Conservation (phyloP, 37 sponge, comb jelly and placozoan species). For the Amphimedon queenslandica region DNA sequence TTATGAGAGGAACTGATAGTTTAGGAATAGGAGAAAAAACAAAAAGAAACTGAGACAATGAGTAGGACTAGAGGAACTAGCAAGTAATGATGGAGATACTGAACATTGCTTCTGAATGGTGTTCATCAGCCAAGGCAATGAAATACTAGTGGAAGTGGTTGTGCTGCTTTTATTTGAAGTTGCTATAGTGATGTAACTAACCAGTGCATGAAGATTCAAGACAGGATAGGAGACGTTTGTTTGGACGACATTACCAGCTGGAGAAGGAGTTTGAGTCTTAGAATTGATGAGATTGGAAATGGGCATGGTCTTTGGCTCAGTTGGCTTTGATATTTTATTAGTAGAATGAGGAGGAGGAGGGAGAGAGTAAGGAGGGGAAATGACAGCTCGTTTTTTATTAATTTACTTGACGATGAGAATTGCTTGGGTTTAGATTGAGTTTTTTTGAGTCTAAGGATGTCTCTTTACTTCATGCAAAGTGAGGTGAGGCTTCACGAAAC, state of each 20-base stretch:
- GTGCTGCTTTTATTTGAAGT: not conserved
- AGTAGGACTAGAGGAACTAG: not conserved
- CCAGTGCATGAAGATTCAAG: not conserved
- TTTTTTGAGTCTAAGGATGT: not conserved
- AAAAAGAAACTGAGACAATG: too few relatives aligned
- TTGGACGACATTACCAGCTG: not conserved
- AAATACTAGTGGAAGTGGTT: not conserved
- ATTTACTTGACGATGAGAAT: not conserved
- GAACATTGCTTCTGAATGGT: not conserved
- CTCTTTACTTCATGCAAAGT: not conserved
- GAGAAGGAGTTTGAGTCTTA: too few relatives aligned
- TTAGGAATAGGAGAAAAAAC: too few relatives aligned
- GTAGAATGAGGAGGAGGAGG: not conserved
- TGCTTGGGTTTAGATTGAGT: not conserved
- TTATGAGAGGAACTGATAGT: too few relatives aligned
- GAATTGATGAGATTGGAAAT: not conserved
- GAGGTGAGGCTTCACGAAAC: not conserved
- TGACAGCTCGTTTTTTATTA: not conserved
- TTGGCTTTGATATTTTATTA: not conserved
- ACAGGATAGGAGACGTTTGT: not conserved
- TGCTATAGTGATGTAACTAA: not conserved
- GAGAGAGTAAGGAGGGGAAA: too few relatives aligned
- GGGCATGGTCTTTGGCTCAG: not conserved
- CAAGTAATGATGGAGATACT: not conserved
- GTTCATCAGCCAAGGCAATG: not conserved